Evolutionary conservation across 1,140 invertebrate genomes (phyloP), one percentile per base, ranked within the genome.

Genomic region (Teleogryllus occipitalis): DNA sequence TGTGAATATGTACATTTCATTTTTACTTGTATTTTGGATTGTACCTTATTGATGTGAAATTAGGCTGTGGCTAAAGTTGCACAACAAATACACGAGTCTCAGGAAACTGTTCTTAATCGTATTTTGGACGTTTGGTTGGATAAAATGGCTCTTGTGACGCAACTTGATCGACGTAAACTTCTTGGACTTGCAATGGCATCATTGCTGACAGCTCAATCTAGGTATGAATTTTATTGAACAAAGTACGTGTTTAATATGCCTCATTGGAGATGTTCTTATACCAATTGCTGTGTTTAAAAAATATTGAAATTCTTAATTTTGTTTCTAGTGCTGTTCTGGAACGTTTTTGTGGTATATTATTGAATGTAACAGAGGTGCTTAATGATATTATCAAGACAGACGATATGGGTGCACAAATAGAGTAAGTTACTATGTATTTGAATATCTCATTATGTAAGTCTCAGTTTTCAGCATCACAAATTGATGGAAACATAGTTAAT

Each of bases 331-430:
- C 91, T 46, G 89, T 97, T 75, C 86, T 93, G 65, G 90, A 93
- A 83, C 89, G 92, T 80, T 94, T 96, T 85, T 90, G 91, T 77
- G 88, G 88, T 22, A 94, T 97, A 76, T 89, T 97, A 82, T 87
- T 92, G 74, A 90, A 92, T 83, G 91, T 97, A 82, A 90, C 93
- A 47, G 94, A 97, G 87, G 91, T 94, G 8, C 86, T 98, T 73
- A 95, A 96, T 87, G 96, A 98, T 85, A 91, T 98, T 76, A 93
- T 91, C 84, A 92, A 90, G 83, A 89, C 88, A 77, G 93, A 95
- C 82, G 92, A 94, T 18, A 89, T 88, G 81, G 91, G 91, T 18
- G 85, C 85, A 82, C 89, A 89, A 83, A 85, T 91, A 74, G 92
- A 94, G 93, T 94, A 88, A 92, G 91, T 76, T 39, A 39, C 27